phyloP scores from a whole-genome alignment of 2,113 vertebrate genomes.

The Hiodon alosoides region DNA sequence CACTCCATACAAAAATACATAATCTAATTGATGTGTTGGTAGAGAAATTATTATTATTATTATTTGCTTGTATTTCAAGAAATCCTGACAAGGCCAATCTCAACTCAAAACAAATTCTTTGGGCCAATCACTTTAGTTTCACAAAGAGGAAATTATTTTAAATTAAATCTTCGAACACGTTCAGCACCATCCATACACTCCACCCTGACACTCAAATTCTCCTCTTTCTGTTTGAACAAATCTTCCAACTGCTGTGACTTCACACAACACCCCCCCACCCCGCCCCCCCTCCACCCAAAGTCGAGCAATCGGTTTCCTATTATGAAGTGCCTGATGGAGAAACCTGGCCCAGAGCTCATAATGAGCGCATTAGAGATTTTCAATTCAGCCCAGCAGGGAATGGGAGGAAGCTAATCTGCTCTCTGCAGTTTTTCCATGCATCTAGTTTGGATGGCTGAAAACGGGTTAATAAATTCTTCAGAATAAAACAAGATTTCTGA shows the following conservation, averaged over 20 bases:
- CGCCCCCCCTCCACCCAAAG: not conserved
- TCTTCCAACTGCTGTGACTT: not conserved
- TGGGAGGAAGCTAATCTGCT: constrained; percentile 12
- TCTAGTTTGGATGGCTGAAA: constrained; percentile 8
- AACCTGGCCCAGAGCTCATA: not conserved
- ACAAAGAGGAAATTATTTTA: not conserved
- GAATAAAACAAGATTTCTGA: not conserved
- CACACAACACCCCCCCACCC: constrained; percentile 2
- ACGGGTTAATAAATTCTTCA: constrained; percentile 16
- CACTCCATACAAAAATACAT: too few species aligned
- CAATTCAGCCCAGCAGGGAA: constrained; percentile 15
- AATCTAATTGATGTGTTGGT: too few species aligned
- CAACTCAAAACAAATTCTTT: too few species aligned
- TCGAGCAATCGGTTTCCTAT: constrained; percentile 18
- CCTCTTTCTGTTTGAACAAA: constrained; percentile 6
- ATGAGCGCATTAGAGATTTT: constrained; percentile 19
- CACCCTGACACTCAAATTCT: constrained; percentile 9
- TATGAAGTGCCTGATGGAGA: constrained; percentile 13
- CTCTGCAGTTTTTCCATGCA: constrained; percentile 18
- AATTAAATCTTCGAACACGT: not conserved
- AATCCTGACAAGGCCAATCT: too few species aligned
- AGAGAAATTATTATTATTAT: too few species aligned
- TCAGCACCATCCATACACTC: too few species aligned
- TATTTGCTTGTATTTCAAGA: too few species aligned
- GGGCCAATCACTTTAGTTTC: not conserved